A percentile compares a stretch with the other conserved stretches of the same genome.
Evolutionary conservation across 2,113 vertebrate species (phyloP).

Genomic region (Hemibagrus wyckioides): DNA sequence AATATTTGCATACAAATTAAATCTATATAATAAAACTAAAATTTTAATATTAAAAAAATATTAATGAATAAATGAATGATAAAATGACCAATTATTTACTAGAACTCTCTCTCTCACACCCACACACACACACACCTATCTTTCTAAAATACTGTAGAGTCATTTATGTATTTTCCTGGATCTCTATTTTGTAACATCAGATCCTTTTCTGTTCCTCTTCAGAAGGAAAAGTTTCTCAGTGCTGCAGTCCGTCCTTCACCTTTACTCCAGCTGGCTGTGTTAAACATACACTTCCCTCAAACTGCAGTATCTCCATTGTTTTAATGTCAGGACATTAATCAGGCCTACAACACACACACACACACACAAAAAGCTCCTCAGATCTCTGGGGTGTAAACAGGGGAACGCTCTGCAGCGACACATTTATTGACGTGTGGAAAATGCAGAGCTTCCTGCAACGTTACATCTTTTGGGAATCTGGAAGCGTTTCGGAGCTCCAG

Average conservation of each 20-base stretch:
- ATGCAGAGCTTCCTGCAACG: neutral
- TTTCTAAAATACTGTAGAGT: neutral
- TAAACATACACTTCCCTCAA: neutral
- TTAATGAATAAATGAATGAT: neutral
- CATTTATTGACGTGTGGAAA: conserved; percentile 2
- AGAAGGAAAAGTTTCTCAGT: neutral
- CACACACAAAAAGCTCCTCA: neutral
- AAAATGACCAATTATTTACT: neutral
- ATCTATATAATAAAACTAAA: neutral
- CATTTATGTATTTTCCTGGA: neutral
- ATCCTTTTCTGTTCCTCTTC: neutral
- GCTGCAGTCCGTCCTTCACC: neutral
- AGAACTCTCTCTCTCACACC: too few relatives aligned
- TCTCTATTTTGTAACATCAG: neutral
- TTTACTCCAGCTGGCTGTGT: neutral
- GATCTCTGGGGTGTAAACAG: neutral
- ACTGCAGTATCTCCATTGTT: neutral
- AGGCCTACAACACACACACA: conserved; percentile 8
- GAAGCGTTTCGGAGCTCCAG: neutral
- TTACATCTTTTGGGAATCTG: neutral
- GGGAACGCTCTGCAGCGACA: neutral
- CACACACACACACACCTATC: too few relatives aligned
- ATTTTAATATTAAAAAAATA: neutral
- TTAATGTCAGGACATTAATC: neutral
- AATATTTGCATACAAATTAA: neutral